These are phyloP conservation scores for Ascidia mentula DNA, from an alignment of 23 tunicate genomes.

Conservation along the genomic window DNA sequence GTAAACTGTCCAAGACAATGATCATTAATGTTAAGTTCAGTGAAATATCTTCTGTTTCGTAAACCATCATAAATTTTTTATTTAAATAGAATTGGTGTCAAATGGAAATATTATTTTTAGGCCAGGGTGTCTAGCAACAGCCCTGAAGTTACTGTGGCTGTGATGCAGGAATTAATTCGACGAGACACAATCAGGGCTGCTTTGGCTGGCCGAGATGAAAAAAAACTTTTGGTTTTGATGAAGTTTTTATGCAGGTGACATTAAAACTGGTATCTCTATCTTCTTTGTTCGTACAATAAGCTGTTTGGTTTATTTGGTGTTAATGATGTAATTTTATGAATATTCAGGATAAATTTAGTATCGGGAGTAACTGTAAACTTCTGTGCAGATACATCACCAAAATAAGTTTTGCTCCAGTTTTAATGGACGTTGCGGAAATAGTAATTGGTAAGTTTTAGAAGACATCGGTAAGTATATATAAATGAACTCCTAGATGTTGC, in stretches of 20 bases:
- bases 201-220: slow-evolving; percentile 44
- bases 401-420: slow-evolving; percentile 47
- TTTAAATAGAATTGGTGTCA: too few relatives aligned
- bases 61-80: too few relatives aligned
- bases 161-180: slow-evolving; percentile 65
- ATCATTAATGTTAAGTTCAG: too few relatives aligned
- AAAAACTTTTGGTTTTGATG: slow-evolving; percentile 31
- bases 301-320: background rate
- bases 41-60: too few relatives aligned
- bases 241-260: slow-evolving; percentile 47
- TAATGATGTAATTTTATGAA: background rate
- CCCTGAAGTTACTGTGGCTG: slow-evolving; percentile 80
- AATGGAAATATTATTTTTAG: too few relatives aligned
- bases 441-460: slow-evolving; percentile 44
- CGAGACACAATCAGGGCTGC: slow-evolving; percentile 58
- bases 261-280: background rate
- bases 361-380: background rate
- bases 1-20: too few relatives aligned
- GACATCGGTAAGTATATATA: too few relatives aligned
- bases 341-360: background rate
- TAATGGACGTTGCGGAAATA: slow-evolving; percentile 45
- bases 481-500: too few relatives aligned
- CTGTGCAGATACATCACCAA: slow-evolving; percentile 53
- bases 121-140: slow-evolving; percentile 14
- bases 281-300: background rate